These are phyloP conservation scores for Buathra laborator DNA, from an alignment of 2,888 invertebrate genomes.

Conservation along the genomic window DNA sequence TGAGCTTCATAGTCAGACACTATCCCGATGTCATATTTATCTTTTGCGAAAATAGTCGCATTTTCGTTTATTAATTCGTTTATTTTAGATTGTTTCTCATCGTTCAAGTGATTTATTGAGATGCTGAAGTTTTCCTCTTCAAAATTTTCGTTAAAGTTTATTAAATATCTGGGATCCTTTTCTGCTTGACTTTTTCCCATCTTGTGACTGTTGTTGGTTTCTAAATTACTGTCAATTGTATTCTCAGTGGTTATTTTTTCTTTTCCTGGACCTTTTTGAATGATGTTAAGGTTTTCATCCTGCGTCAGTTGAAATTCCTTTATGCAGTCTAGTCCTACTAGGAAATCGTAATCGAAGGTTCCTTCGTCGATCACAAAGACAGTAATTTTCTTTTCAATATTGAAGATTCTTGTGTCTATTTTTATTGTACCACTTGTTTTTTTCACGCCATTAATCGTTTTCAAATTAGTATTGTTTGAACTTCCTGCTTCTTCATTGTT, in stretches of 20 bases:
- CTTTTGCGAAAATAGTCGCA: slow-evolving; percentile 70
- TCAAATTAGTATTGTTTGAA: slow-evolving; percentile 23
- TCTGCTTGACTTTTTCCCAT: neutral
- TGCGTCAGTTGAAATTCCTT: slow-evolving; percentile 72
- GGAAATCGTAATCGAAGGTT: no score
- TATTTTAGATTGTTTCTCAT: slow-evolving; percentile 54
- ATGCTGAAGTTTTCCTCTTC: slow-evolving; percentile 43
- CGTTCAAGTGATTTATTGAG: slow-evolving; percentile 46
- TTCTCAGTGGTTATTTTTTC: neutral
- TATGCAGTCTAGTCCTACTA: slow-evolving; percentile 75
- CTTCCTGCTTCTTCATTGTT: slow-evolving; percentile 7
- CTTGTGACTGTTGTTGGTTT: slow-evolving; percentile 18
- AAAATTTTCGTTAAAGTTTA: slow-evolving; percentile 51
- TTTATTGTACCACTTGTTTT: slow-evolving; percentile 68
- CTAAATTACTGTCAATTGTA: slow-evolving; percentile 1
- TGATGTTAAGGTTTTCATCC: slow-evolving; percentile 69
- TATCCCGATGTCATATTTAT: slow-evolving; percentile 67
- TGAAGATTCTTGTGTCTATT: slow-evolving; percentile 70
- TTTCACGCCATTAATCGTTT: slow-evolving; percentile 64
- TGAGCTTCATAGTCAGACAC: slow-evolving; percentile 56
- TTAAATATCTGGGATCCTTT: slow-evolving; percentile 6
- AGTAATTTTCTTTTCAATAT: no score
- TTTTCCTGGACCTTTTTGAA: slow-evolving; percentile 11
- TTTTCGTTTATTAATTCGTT: slow-evolving; percentile 69
- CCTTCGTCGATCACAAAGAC: no score